Percentiles rank a stretch among this genome's conserved stretches.
phyloP scores from a whole-genome alignment of 2,797 vertebrate species.

The Chloroceryle inda region DNA sequence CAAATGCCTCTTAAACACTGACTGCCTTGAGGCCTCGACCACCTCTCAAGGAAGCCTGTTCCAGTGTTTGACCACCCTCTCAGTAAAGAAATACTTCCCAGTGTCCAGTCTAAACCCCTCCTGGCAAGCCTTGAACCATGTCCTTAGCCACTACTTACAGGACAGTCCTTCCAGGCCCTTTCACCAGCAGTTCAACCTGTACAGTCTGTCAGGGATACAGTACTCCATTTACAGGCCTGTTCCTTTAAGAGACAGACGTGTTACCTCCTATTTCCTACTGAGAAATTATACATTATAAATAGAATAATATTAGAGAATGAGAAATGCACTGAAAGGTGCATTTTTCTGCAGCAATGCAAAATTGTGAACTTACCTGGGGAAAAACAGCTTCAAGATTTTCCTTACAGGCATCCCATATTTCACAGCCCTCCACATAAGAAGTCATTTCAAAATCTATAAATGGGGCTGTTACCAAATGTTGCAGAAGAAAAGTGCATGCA shows the following conservation, averaged over 20 bases:
- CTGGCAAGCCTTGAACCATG: not conserved
- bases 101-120: not conserved
- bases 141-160: not conserved
- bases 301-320: not conserved
- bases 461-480: not conserved
- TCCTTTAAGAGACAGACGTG: not conserved
- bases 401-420: rapidly evolving
- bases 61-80: not conserved
- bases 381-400: not conserved
- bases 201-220: not conserved
- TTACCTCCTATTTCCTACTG: not conserved
- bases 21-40: rapidly evolving
- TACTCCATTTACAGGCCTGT: not conserved
- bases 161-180: not conserved
- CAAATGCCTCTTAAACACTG: not conserved
- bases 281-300: not conserved
- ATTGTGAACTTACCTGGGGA: not conserved
- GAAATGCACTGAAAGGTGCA: not conserved
- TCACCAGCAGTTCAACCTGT: not conserved
- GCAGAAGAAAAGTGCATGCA: not conserved
- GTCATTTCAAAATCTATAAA: not conserved
- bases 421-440: not conserved
- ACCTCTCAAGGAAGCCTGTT: not conserved
- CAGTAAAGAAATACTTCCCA: not conserved
- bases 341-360: not conserved